These are phyloP conservation scores for Nothoprocta perdicaria DNA, from an alignment of 2,113 vertebrate genomes.

Conservation along the genomic window DNA sequence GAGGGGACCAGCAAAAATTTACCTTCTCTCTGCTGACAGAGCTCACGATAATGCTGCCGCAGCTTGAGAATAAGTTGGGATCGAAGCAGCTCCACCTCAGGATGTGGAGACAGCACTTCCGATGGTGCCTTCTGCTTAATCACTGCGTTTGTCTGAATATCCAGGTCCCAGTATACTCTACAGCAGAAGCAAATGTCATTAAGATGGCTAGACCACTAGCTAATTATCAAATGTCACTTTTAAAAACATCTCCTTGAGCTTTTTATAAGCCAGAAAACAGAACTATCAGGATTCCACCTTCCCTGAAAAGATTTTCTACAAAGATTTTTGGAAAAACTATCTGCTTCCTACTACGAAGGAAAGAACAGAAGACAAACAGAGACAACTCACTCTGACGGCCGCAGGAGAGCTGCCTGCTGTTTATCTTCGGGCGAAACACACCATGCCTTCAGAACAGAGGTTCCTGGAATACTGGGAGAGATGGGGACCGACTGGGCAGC, in stretches of 20 bases:
- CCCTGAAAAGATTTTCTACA: background rate
- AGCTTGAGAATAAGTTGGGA: conserved; percentile 95
- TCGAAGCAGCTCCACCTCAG: conserved; percentile 93
- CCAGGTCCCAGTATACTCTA: conserved; percentile 96
- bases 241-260: background rate
- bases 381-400: conserved; percentile 89
- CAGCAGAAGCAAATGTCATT: background rate
- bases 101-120: conserved; percentile 87
- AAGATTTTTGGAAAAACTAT: background rate
- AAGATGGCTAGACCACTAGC: background rate
- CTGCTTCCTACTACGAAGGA: background rate
- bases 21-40: conserved; percentile 95
- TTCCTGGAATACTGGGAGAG: conserved; percentile 88
- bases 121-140: conserved; percentile 87
- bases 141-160: conserved; percentile 93
- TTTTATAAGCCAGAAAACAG: background rate
- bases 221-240: background rate
- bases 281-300: background rate
- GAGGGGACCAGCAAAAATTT: background rate
- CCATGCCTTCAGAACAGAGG: conserved; percentile 85
- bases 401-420: conserved; percentile 83
- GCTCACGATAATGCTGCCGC: conserved; percentile 94
- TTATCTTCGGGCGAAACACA: conserved; percentile 87
- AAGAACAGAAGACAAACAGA: background rate
- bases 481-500: conserved; percentile 86